A percentile compares a stretch with the other conserved stretches of the same genome.
phyloP scores from a whole-genome alignment of 2,888 invertebrate genomes.

The Pristionchus exspectatus region DNA sequence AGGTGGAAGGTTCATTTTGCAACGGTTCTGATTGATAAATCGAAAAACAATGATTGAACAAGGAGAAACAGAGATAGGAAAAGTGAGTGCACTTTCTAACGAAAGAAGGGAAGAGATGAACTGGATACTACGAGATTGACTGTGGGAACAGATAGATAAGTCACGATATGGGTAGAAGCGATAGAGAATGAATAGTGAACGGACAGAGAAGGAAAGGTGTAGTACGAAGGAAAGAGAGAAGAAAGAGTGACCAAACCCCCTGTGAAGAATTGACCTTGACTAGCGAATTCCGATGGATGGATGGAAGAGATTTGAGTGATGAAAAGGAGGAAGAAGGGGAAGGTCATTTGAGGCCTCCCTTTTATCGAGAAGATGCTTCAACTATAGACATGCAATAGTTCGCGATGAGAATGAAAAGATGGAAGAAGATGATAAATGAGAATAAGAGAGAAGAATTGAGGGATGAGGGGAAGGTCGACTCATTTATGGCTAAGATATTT shows the following conservation, averaged over 20 bases:
- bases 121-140: slow-evolving; percentile 16
- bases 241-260: slow-evolving; percentile 43
- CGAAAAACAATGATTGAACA: background rate
- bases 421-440: slow-evolving; percentile 12
- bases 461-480: slow-evolving; percentile 11
- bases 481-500: slow-evolving; percentile 35
- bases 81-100: slow-evolving; percentile 14
- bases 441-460: background rate
- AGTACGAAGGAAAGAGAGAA: slow-evolving; percentile 3
- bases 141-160: background rate
- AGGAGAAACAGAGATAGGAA: background rate
- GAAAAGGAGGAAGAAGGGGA: slow-evolving; percentile 3
- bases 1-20: background rate
- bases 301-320: slow-evolving; percentile 32
- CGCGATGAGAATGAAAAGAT: slow-evolving; percentile 6
- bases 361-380: background rate
- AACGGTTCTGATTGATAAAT: background rate
- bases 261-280: slow-evolving; percentile 43
- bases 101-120: background rate
- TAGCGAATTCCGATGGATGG: slow-evolving; percentile 45
- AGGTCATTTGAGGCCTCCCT: slow-evolving; percentile 3
- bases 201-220: slow-evolving; percentile 4
- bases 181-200: background rate
- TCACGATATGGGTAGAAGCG: background rate
- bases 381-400: background rate